Evolutionary conservation across 2,113 vertebrate genomes (phyloP).

Genomic region (Chloroceryle aenea): DNA sequence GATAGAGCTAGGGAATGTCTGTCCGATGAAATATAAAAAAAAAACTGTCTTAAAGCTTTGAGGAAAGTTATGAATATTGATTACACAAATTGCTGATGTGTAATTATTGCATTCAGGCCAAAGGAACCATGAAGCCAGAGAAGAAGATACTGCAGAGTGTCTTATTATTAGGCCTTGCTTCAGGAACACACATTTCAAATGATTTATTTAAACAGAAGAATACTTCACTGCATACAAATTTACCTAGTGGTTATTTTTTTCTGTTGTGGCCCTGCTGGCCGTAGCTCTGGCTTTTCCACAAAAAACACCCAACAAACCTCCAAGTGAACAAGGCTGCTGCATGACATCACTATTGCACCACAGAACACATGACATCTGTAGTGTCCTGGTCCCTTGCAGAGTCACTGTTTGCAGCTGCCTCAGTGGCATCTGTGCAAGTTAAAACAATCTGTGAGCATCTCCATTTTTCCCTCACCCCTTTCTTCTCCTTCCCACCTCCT

Average conservation of each 20-base stretch:
- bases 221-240: neutral
- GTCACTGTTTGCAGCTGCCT: neutral
- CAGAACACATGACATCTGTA: neutral
- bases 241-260: neutral
- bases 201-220: neutral
- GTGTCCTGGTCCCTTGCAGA: neutral
- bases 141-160: conserved; percentile 4
- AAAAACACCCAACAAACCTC: neutral
- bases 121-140: conserved; percentile 43
- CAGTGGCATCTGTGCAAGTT: neutral
- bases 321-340: neutral
- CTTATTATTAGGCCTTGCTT: conserved; percentile 38
- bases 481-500: neutral
- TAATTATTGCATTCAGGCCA: conserved; percentile 18
- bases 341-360: neutral
- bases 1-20: conserved; percentile 1
- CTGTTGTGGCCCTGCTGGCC: neutral
- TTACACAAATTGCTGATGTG: conserved; percentile 25
- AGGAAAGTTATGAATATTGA: conserved; percentile 25
- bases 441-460: neutral
- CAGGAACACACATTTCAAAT: neutral
- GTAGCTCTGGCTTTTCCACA: neutral
- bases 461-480: neutral
- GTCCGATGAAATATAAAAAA: neutral
- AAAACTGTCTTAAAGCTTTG: conserved; percentile 11